Evolutionary conservation across 2,888 invertebrate genomes (phyloP), one percentile per base, ranked within the genome.

Genomic region (Athalia circularis): DNA sequence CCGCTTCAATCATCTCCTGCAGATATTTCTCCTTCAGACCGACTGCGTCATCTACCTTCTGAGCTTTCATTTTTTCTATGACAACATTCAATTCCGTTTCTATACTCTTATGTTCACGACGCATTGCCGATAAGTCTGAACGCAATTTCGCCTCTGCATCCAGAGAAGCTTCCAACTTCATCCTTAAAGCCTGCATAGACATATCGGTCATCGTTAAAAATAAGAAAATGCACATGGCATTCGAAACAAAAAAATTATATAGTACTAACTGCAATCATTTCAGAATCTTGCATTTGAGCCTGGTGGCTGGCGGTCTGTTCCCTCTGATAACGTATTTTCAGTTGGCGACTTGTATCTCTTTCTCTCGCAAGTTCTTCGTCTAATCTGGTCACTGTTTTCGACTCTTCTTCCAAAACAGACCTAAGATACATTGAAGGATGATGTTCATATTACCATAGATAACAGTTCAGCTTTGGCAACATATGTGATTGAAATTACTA

Each of bases 141-240:
- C 94, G 93, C 54, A 94, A 88, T 82, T 94, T 93, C 59, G 93
- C 91, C 84, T 95, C 95, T 0, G 93, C 92, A 64, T 93, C 92
- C 86, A 95, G 90, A 0, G 94, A 93, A 0, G 92, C 92, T 82
- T 95, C 94, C 5, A 96, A 79, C 65, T 89, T 87, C 47, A 85
- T 83, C 67, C 90, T 86, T 62, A 91, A 79, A 15, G 84, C 84
- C 83, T 86, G 76, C 9, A 79, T 78, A 76, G 45, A 80, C 70
- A 79, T 52, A 59, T 48, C 61, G 52, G 9, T n/a, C 45, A 64
- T 61, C 77, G 65, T 62, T 65, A 47, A 48, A 11, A 70, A 54
- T 68, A 9, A 64, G 7, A 3, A 77, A 48, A 74, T 64, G 29
- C 68, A 74, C 48, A 29, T 70, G 50, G 50, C 50, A 48, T n/a